phyloP scores from a whole-genome alignment of 2,888 invertebrate genomes.

The Yponomeuta evonymella region DNA sequence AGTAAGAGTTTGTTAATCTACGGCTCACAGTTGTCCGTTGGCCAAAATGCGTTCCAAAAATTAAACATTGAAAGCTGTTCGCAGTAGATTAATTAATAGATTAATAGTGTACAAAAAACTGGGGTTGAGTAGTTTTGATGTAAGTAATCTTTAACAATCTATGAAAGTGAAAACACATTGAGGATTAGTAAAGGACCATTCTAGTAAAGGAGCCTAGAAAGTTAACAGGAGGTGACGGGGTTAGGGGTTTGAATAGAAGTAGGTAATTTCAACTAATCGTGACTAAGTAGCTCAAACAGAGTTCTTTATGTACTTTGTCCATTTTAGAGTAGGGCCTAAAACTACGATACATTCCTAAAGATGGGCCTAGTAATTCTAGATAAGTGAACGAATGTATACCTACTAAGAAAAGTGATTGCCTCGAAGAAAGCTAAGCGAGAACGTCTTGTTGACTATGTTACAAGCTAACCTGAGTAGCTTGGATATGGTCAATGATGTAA shows the following conservation, averaged over 20 bases:
- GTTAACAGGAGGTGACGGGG: neutral
- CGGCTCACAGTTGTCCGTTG: no score
- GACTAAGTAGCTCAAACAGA: neutral
- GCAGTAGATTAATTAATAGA: no score
- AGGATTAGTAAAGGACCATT: neutral
- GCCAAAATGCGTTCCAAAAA: no score
- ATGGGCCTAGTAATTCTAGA: neutral
- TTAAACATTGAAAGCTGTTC: no score
- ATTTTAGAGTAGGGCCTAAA: neutral
- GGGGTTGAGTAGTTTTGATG: no score
- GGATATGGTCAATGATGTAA: neutral
- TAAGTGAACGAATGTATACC: neutral
- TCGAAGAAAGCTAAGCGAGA: no score
- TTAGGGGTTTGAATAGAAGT: neutral
- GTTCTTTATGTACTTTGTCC: neutral
- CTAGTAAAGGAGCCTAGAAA: neutral
- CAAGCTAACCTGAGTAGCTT: neutral
- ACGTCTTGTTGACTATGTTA: no score
- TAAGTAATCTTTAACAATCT: no score
- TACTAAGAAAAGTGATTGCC: no score
- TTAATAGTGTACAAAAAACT: no score
- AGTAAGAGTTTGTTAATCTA: no score
- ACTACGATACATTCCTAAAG: neutral
- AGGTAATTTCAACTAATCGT: neutral
- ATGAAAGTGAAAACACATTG: neutral